These are phyloP conservation scores for Psylliodes chrysocephalus DNA, from an alignment of 2,888 invertebrate genomes.

Conservation along the genomic window DNA sequence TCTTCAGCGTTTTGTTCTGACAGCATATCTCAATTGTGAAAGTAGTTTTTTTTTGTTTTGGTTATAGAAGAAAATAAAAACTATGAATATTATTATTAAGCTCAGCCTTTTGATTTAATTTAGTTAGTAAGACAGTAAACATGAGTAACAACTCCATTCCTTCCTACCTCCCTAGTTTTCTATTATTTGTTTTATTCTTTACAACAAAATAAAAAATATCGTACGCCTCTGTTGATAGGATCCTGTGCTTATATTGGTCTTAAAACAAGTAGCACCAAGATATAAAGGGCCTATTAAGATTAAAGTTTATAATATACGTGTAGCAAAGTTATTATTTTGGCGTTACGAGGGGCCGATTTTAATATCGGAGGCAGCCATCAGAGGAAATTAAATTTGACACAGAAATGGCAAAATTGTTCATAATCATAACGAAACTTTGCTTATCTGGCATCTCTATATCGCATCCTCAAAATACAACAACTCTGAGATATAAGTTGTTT, in stretches of 20 bases:
- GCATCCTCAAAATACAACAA: slow-evolving; percentile 38
- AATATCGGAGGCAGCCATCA: slow-evolving; percentile 46
- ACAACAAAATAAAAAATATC: not conserved
- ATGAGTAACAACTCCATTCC: no score
- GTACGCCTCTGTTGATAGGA: slow-evolving; percentile 29
- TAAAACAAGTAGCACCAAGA: slow-evolving; percentile 49
- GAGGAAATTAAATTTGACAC: slow-evolving; percentile 51
- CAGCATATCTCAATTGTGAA: no score
- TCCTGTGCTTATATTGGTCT: slow-evolving; percentile 50
- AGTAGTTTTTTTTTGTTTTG: no score
- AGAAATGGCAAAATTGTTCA: slow-evolving; percentile 45
- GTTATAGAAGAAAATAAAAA: no score
- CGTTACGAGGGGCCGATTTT: slow-evolving; percentile 48
- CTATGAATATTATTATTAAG: no score
- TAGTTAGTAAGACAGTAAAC: no score
- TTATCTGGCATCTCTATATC: slow-evolving; percentile 41
- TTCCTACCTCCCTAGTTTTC: no score
- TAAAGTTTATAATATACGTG: slow-evolving; percentile 54
- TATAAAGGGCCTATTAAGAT: slow-evolving; percentile 43
- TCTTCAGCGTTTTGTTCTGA: no score
- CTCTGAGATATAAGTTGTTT: slow-evolving; percentile 40
- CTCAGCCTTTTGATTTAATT: no score
- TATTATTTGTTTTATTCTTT: no score
- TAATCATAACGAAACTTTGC: slow-evolving; percentile 42
- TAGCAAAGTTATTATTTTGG: slow-evolving; percentile 45